A percentile compares a stretch with the other conserved stretches of the same genome.
These are phyloP conservation scores for Silvanus unidentatus DNA, from an alignment of 2,888 invertebrate species.

Conservation along the genomic window DNA sequence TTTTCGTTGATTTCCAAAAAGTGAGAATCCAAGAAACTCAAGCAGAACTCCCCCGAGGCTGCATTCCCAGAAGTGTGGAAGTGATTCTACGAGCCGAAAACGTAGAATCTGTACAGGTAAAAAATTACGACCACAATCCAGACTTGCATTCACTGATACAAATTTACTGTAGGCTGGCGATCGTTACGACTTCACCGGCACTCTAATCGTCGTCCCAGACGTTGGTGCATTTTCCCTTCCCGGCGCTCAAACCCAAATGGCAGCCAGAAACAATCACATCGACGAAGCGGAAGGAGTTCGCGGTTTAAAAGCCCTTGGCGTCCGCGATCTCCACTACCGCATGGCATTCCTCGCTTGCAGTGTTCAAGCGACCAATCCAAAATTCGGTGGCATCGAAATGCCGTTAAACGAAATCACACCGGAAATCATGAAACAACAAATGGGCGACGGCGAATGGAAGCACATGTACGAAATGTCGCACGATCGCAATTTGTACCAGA, in stretches of 20 bases:
- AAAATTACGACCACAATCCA: not conserved
- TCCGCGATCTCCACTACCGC: conserved; percentile 78
- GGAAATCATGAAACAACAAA: conserved; percentile 87
- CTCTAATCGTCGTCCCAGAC: conserved; percentile 96
- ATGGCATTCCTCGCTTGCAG: conserved; percentile 93
- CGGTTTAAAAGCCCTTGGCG: conserved; percentile 66
- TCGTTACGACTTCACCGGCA: conserved; percentile 89
- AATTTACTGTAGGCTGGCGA: conserved; percentile 59
- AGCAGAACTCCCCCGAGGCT: conserved; percentile 91
- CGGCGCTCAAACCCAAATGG: conserved; percentile 79
- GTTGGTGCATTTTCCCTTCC: conserved; percentile 81
- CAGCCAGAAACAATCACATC: conserved; percentile 65
- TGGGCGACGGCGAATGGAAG: conserved; percentile 91
- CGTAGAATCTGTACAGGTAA: conserved; percentile 95
- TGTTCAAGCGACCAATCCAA: conserved; percentile 77
- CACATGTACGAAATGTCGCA: conserved; percentile 96
- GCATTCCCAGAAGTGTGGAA: conserved; percentile 94
- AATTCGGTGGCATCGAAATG: conserved; percentile 82
- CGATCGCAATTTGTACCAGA: conserved; percentile 83
- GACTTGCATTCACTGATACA: conserved; percentile 1
- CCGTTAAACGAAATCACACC: conserved; percentile 80
- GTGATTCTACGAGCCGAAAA: conserved; percentile 90
- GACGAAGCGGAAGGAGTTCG: conserved; percentile 57
- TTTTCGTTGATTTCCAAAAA: conserved; percentile 98
- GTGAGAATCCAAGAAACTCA: conserved; percentile 95